Evolutionary conservation across 1,140 invertebrate species (phyloP).

Genomic region (Meloidogyne exigua): DNA sequence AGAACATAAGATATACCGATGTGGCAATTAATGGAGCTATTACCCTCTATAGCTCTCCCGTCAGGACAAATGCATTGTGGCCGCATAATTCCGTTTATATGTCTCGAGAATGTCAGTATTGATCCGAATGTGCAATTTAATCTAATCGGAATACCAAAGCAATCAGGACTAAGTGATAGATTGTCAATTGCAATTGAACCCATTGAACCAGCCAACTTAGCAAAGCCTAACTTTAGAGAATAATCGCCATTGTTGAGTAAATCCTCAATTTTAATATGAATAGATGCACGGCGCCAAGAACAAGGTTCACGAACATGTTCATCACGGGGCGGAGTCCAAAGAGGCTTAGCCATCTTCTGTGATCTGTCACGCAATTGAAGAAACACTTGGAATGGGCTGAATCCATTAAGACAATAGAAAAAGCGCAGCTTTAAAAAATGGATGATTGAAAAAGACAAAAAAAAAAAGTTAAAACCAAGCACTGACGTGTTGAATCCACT

Average conservation of each 20-base stretch:
- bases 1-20: not conserved
- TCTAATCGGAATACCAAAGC: slow-evolving; percentile 31
- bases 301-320: slow-evolving; percentile 35
- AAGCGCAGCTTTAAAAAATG: slow-evolving; percentile 43
- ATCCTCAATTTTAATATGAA: slow-evolving; percentile 19
- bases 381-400: slow-evolving; percentile 50
- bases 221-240: slow-evolving; percentile 44
- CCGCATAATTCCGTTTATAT: not conserved
- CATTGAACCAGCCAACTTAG: slow-evolving; percentile 46
- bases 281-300: slow-evolving; percentile 40
- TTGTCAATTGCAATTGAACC: slow-evolving; percentile 50
- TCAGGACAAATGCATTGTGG: not conserved
- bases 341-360: slow-evolving; percentile 38
- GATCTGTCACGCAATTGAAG: slow-evolving; percentile 24
- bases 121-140: not conserved
- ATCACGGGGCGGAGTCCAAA: slow-evolving; percentile 47
- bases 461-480: slow-evolving; percentile 3
- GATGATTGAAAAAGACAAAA: too few relatives aligned
- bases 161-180: slow-evolving; percentile 48
- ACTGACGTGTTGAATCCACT: not conserved
- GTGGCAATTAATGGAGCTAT: not conserved
- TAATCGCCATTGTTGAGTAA: slow-evolving; percentile 32
- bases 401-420: slow-evolving; percentile 48
- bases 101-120: not conserved
- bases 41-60: not conserved